Percentiles rank a stretch among this genome's conserved stretches.
phyloP scores from a whole-genome alignment of 2,113 vertebrate genomes.

The Elephas maximus region DNA sequence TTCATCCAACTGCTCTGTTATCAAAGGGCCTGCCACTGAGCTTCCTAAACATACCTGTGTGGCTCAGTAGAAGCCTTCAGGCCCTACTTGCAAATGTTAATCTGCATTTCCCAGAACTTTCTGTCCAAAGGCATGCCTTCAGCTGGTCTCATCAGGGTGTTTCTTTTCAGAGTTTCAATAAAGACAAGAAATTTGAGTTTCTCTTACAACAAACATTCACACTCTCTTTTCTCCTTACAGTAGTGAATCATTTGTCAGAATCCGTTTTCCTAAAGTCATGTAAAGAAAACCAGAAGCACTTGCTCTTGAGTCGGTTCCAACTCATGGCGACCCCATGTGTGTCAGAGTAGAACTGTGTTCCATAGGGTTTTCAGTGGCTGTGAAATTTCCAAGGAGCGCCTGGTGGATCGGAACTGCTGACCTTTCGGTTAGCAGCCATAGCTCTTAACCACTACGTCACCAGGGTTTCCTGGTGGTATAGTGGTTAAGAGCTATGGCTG shows the following conservation, averaged over 20 bases:
- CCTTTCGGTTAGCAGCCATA: too few relatives aligned
- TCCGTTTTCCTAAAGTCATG: conserved; percentile 28
- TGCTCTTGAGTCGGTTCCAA: background rate
- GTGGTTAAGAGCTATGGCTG: too few relatives aligned
- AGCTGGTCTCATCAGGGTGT: background rate
- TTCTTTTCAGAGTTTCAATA: background rate
- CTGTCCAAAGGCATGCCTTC: background rate
- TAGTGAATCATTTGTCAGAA: background rate
- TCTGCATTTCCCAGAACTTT: background rate
- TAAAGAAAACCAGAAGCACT: background rate
- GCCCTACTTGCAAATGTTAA: background rate
- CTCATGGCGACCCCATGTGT: background rate
- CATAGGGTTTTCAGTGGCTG: background rate
- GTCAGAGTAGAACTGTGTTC: background rate
- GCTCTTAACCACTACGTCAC: too few relatives aligned
- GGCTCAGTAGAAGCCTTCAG: background rate
- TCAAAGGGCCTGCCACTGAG: background rate
- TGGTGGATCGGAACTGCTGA: too few relatives aligned
- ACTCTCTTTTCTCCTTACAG: background rate
- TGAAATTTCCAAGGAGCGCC: too few relatives aligned
- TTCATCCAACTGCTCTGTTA: background rate
- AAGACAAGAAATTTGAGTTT: conserved; percentile 22
- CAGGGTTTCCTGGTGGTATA: too few relatives aligned
- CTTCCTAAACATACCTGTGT: background rate
- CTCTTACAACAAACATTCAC: background rate